Percentiles rank a stretch among this genome's conserved stretches.
Conservation (phyloP, 2,797 vertebrate species). For the Lithobates pipiens region DNA sequence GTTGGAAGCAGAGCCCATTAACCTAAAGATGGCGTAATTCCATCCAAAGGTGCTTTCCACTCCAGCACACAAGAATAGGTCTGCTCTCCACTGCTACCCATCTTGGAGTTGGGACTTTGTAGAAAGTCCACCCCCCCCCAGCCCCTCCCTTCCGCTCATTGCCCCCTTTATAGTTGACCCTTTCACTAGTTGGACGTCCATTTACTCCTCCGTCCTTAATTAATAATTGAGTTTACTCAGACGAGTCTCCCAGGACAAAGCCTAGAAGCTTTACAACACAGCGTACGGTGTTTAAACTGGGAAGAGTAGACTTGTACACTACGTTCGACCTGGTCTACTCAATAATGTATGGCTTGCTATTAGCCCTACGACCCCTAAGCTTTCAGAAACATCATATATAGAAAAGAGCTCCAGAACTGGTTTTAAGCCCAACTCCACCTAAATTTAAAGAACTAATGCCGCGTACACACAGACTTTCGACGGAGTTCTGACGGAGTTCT, state of each 20-base stretch:
- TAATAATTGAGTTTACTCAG: constrained; percentile 47
- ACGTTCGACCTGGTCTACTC: not conserved
- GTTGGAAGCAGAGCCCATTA: constrained; percentile 31
- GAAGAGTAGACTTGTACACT: too few relatives aligned
- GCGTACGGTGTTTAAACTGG: not conserved
- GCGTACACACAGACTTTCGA: too few relatives aligned
- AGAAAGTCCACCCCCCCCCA: not conserved
- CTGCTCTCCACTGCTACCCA: not conserved
- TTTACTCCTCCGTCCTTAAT: constrained; percentile 17
- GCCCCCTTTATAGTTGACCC: constrained; percentile 22
- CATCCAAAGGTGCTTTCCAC: constrained; percentile 37
- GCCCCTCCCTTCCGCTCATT: not conserved
- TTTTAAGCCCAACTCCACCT: too few relatives aligned
- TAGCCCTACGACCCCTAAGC: not conserved
- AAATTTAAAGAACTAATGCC: too few relatives aligned
- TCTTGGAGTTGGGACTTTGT: not conserved
- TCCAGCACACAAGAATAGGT: constrained; percentile 19
- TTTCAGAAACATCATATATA: too few relatives aligned
- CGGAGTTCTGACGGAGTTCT: too few relatives aligned
- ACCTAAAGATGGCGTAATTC: constrained; percentile 14
- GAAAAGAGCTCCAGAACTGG: too few relatives aligned
- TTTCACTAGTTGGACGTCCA: constrained; percentile 4
- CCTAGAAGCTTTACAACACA: constrained; percentile 2
- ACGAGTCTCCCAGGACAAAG: constrained; percentile 2
- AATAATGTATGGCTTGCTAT: constrained; percentile 2